Evolutionary conservation across 2,888 invertebrate species (phyloP).

Genomic region (Ophion ellenae): DNA sequence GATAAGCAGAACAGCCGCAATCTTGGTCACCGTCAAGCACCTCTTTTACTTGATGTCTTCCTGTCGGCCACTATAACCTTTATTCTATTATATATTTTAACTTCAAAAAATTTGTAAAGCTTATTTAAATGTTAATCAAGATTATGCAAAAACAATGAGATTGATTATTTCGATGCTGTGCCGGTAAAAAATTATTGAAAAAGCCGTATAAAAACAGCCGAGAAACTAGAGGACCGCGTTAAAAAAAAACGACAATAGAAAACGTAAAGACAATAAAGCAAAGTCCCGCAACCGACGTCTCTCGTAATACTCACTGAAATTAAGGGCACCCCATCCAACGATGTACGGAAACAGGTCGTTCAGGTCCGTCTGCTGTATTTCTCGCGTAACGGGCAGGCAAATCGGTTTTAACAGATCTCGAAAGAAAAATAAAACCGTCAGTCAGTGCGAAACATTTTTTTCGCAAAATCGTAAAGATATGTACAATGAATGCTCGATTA

Average conservation of each 20-base stretch:
- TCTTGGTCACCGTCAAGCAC: too few species aligned
- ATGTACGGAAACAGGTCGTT: slow-evolving; percentile 88
- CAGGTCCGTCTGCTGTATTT: slow-evolving; percentile 85
- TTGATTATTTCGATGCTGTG: too few species aligned
- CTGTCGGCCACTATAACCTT: too few species aligned
- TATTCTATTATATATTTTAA: too few species aligned
- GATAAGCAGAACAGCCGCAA: too few species aligned
- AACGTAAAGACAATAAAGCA: neutral
- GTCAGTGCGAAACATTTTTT: neutral
- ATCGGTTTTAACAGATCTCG: slow-evolving; percentile 89
- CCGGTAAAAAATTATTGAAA: too few species aligned
- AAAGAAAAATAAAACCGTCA: slow-evolving; percentile 71
- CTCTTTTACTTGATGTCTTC: too few species aligned
- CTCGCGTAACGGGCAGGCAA: slow-evolving; percentile 88
- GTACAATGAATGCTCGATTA: neutral
- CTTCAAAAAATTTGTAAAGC: too few species aligned
- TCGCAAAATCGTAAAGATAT: neutral
- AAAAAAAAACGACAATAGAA: neutral
- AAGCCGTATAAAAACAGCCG: too few species aligned
- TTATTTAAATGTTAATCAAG: too few species aligned
- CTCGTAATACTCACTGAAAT: slow-evolving; percentile 87
- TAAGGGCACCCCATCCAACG: slow-evolving; percentile 93
- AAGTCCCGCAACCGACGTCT: neutral
- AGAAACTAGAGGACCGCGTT: too few species aligned
- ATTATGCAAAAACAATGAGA: too few species aligned